Evolutionary conservation across 2,888 invertebrate genomes (phyloP).

Genomic region (Junonia oenone): DNA sequence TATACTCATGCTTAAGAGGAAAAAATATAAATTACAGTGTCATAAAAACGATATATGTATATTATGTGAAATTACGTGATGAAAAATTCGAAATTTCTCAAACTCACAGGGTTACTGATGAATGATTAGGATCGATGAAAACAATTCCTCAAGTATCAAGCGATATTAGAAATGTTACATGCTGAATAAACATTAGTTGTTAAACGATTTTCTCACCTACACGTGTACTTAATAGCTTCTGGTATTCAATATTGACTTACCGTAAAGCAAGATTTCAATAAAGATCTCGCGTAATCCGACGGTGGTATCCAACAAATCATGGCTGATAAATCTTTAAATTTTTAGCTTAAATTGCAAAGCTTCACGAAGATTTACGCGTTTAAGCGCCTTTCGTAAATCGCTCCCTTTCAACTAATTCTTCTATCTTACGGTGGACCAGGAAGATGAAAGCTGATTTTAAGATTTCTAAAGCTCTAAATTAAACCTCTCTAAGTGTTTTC

Average conservation of each 20-base stretch:
- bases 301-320: conserved; percentile 32
- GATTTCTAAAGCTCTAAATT: conserved; percentile 60
- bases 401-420: conserved; percentile 54
- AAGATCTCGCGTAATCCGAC: conserved; percentile 26
- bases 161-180: conserved; percentile 28
- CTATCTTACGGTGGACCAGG: conserved; percentile 46
- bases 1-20: conserved; percentile 27
- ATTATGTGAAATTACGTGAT: conserved; percentile 24
- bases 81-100: conserved; percentile 15
- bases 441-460: conserved; percentile 48
- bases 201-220: conserved; percentile 3
- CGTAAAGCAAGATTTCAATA: conserved; percentile 26
- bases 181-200: conserved; percentile 16
- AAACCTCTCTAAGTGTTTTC: conserved; percentile 50
- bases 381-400: conserved; percentile 52
- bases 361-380: conserved; percentile 51
- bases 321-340: conserved; percentile 33
- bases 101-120: conserved; percentile 16
- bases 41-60: conserved; percentile 18
- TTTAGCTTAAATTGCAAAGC: conserved; percentile 56
- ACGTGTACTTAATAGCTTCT: conserved; percentile 3
- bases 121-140: conserved; percentile 18
- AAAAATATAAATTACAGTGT: conserved; percentile 24
- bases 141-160: conserved; percentile 25
- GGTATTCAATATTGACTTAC: conserved; percentile 30